Conservation (phyloP, 2,113 vertebrate genomes). For the Rhodinocichla rosea region DNA sequence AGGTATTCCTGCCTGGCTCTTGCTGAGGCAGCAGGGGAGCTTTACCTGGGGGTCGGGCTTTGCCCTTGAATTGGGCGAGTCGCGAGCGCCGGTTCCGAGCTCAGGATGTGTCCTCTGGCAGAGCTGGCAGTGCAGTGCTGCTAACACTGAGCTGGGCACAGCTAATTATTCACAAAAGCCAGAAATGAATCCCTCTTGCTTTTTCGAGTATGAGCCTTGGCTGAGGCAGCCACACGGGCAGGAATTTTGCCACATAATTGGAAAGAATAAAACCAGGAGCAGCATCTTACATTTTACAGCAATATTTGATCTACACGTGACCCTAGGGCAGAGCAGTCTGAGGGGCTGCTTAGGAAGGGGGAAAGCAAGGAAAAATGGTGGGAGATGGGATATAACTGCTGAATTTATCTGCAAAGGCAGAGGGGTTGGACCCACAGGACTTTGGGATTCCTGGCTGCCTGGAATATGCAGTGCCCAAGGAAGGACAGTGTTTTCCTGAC, state of each 20-base stretch:
- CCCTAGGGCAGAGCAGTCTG: background rate
- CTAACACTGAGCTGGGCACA: background rate
- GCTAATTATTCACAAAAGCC: background rate
- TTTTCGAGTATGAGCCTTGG: background rate
- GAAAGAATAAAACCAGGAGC: background rate
- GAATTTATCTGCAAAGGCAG: background rate
- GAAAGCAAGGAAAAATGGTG: background rate
- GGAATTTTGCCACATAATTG: background rate
- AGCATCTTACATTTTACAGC: background rate
- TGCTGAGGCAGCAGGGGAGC: background rate
- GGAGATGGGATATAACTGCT: background rate
- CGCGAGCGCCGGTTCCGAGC: rapidly evolving
- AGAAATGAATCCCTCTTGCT: background rate
- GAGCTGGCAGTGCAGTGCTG: background rate
- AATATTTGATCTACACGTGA: background rate
- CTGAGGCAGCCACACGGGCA: background rate
- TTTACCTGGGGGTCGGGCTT: background rate
- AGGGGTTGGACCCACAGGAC: background rate
- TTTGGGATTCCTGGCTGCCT: background rate
- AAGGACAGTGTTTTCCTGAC: conserved; percentile 4
- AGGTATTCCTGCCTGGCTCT: background rate
- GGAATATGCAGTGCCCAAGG: background rate
- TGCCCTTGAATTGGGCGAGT: background rate
- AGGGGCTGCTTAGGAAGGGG: background rate
- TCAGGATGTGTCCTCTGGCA: conserved; percentile 1